These are phyloP conservation scores for Steatornis caripensis DNA, from an alignment of 2,113 vertebrate species.

Conservation along the genomic window DNA sequence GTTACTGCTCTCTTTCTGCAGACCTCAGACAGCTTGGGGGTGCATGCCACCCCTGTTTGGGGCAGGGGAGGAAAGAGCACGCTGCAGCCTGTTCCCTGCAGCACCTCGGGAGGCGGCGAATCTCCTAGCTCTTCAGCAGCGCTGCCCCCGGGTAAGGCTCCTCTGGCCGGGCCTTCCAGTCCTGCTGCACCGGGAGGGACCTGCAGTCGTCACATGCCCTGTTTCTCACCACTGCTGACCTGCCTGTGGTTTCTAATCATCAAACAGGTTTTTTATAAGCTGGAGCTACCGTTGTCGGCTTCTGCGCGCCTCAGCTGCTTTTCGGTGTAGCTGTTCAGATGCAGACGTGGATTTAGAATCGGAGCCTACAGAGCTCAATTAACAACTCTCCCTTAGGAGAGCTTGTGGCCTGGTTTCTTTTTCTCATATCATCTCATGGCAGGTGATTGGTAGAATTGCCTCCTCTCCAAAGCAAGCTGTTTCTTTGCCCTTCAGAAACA, in stretches of 20 bases:
- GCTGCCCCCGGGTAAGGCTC: not conserved
- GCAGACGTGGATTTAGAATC: not conserved
- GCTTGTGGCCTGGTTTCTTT: slow-evolving; percentile 28
- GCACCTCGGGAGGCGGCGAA: fast-evolving
- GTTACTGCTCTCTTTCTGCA: not conserved
- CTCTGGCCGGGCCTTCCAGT: fast-evolving
- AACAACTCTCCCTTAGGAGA: slow-evolving; percentile 14
- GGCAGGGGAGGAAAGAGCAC: not conserved
- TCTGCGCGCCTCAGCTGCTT: not conserved
- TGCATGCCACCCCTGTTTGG: not conserved
- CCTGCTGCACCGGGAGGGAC: not conserved
- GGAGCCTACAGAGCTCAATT: slow-evolving; percentile 17
- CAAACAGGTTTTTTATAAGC: not conserved
- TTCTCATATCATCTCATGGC: not conserved
- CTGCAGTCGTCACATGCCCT: fast-evolving
- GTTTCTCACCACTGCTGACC: not conserved
- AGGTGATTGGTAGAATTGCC: not conserved
- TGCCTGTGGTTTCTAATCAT: not conserved
- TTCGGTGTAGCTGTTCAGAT: not conserved
- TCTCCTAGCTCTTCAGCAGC: not conserved
- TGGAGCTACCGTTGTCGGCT: not conserved
- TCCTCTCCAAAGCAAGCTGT: not conserved
- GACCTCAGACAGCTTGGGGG: not conserved
- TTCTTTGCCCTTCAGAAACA: slow-evolving; percentile 25
- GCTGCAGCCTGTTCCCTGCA: not conserved